These are phyloP conservation scores for Halesus radiatus DNA, from an alignment of 1,140 invertebrate genomes.

Conservation along the genomic window DNA sequence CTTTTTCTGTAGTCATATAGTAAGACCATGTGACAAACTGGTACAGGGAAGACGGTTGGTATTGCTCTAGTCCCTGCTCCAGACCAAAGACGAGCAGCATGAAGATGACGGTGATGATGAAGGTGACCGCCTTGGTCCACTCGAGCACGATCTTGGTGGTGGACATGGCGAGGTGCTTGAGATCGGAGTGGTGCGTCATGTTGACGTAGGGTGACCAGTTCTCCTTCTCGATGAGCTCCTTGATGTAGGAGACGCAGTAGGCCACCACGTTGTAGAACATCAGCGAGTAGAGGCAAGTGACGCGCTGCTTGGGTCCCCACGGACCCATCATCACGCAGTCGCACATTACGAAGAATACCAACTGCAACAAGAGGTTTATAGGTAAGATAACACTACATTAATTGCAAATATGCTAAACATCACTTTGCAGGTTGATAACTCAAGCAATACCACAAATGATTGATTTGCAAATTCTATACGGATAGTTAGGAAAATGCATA, in stretches of 20 bases:
- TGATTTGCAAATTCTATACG: too few relatives aligned
- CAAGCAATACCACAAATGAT: too few relatives aligned
- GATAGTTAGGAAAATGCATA: too few relatives aligned
- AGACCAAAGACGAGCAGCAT: constrained; percentile 81
- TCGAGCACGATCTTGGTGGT: constrained; percentile 85
- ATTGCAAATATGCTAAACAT: too few relatives aligned
- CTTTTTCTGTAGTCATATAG: constrained; percentile 81
- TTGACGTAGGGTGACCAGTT: constrained; percentile 83
- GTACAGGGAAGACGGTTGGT: constrained; percentile 72
- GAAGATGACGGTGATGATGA: constrained; percentile 84
- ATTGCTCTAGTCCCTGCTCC: constrained; percentile 82
- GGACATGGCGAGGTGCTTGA: constrained; percentile 85
- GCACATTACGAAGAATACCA: constrained; percentile 81
- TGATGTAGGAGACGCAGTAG: constrained; percentile 82
- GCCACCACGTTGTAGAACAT: constrained; percentile 87
- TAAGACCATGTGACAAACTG: constrained; percentile 76
- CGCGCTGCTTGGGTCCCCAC: constrained; percentile 71
- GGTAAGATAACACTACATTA: too few relatives aligned
- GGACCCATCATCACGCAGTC: constrained; percentile 72
- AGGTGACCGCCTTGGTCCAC: constrained; percentile 86
- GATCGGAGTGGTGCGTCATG: constrained; percentile 78
- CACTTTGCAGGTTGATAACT: too few relatives aligned
- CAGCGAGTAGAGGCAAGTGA: constrained; percentile 81
- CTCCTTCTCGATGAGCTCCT: constrained; percentile 80
- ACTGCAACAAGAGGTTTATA: constrained; percentile 66